A percentile compares a stretch with the other conserved stretches of the same genome.
phyloP scores from a whole-genome alignment of 1,140 invertebrate species.

The Zeugodacus cucurbitae region DNA sequence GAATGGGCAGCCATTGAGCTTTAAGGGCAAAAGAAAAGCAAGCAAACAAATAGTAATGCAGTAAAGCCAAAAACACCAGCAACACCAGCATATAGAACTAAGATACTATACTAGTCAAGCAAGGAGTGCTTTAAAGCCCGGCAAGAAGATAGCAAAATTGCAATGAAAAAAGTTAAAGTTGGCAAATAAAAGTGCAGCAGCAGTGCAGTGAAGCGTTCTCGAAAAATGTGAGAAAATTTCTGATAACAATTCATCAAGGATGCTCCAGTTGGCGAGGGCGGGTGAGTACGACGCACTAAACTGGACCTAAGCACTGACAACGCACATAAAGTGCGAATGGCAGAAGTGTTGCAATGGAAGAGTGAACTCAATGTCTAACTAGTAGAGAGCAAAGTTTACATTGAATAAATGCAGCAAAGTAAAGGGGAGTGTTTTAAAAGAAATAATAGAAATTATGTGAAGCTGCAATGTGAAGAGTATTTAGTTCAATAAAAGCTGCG shows the following conservation, averaged over 20 bases:
- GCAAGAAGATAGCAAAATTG: neutral
- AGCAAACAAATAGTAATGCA: no score
- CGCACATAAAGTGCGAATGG: neutral
- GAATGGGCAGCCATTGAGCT: neutral
- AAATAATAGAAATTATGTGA: neutral
- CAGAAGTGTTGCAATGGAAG: neutral
- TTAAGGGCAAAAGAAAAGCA: neutral
- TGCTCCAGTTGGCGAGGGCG: neutral
- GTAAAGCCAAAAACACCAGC: no score
- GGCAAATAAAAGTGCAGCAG: neutral
- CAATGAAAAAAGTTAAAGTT: neutral
- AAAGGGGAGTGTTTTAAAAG: neutral
- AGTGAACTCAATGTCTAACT: neutral
- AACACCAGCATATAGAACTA: neutral
- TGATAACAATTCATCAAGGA: slow-evolving; percentile 30
- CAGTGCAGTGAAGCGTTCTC: neutral
- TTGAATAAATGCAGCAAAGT: neutral
- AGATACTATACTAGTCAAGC: neutral
- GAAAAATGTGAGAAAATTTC: slow-evolving; percentile 33
- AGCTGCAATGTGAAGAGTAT: neutral
- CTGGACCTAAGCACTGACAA: neutral
- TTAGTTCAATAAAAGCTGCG: neutral
- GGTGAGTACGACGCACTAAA: neutral
- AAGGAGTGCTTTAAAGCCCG: neutral
- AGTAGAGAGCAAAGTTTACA: neutral